phyloP scores from a whole-genome alignment of 1,140 invertebrate genomes.

The Cyclina sinensis region DNA sequence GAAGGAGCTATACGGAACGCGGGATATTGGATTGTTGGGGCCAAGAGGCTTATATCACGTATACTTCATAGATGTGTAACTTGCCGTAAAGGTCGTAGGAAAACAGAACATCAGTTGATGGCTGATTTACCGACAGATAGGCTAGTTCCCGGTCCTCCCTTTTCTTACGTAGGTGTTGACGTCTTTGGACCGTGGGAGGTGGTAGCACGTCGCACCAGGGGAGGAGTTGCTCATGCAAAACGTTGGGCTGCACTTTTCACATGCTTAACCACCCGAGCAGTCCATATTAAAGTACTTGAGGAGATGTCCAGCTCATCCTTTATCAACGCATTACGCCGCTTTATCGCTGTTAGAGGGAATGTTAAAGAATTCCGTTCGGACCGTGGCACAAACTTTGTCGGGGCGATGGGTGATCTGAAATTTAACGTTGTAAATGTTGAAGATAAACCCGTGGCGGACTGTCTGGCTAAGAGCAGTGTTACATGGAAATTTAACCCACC shows the following conservation, averaged over 20 bases:
- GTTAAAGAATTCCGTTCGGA: conserved; percentile 63
- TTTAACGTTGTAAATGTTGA: conserved; percentile 22
- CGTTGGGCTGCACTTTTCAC: conserved; percentile 39
- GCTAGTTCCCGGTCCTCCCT: not conserved
- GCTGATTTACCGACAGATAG: conserved; percentile 61
- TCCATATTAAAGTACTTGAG: conserved; percentile 40
- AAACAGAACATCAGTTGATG: conserved; percentile 64
- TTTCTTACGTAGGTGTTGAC: conserved; percentile 31
- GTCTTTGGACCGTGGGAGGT: conserved; percentile 42
- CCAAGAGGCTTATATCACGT: conserved; percentile 50
- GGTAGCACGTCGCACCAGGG: conserved; percentile 1
- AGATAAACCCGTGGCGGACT: not conserved
- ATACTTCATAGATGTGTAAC: conserved; percentile 67
- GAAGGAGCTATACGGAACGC: conserved; percentile 46
- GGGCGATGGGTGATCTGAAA: conserved; percentile 41
- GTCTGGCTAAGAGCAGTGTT: not conserved
- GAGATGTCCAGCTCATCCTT: conserved; percentile 65
- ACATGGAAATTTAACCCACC: conserved; percentile 44
- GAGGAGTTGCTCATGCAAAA: not conserved
- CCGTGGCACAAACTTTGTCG: conserved; percentile 72
- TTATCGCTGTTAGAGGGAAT: conserved; percentile 66
- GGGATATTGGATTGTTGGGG: conserved; percentile 68
- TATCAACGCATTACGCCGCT: conserved; percentile 69
- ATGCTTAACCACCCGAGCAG: conserved; percentile 12
- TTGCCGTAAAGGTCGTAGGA: conserved; percentile 60